Percentiles rank a stretch among this genome's conserved stretches.
Evolutionary conservation across 2,113 vertebrate species (phyloP).

Genomic region (Pavo muticus): DNA sequence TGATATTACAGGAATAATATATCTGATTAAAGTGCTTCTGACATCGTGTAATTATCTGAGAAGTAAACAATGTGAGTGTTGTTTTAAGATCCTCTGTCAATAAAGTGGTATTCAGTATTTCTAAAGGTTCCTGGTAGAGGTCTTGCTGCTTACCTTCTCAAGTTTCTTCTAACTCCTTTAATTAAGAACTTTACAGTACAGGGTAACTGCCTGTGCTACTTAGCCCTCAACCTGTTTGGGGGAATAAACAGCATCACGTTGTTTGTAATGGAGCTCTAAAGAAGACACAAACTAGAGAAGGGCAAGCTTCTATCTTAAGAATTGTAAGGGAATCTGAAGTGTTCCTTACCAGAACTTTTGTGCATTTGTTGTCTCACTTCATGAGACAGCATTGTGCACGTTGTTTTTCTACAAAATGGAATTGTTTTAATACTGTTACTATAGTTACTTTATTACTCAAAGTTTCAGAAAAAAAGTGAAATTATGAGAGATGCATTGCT

Average conservation of each 20-base stretch:
- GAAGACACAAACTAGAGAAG: not conserved
- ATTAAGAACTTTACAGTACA: not conserved
- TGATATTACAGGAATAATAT: not conserved
- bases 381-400: not conserved
- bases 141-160: not conserved
- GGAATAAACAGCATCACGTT: not conserved
- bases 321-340: not conserved
- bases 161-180: not conserved
- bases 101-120: not conserved
- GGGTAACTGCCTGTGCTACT: not conserved
- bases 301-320: not conserved
- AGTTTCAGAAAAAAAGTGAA: not conserved
- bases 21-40: not conserved
- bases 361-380: not conserved
- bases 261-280: not conserved
- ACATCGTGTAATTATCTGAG: not conserved
- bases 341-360: not conserved
- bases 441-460: not conserved
- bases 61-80: not conserved
- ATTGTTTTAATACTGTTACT: not conserved
- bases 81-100: not conserved
- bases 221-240: not conserved
- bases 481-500: not conserved
- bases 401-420: not conserved
- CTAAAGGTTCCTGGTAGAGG: not conserved